Conservation (phyloP, 2,888 invertebrate species). For the Scaeva pyrastri region DNA sequence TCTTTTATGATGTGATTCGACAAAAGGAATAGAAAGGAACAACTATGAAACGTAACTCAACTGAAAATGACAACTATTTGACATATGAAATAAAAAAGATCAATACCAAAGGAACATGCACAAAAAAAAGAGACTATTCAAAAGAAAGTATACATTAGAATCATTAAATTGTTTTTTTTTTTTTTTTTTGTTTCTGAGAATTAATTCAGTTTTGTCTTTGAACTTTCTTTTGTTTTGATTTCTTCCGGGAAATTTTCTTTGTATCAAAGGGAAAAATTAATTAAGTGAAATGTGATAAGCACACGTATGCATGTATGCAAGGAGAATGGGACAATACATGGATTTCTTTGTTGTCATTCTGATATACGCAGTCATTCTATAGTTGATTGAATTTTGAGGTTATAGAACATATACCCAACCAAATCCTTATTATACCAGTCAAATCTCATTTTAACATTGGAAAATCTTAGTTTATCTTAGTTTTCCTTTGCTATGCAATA, state of each 20-base stretch:
- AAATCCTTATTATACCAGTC: too few species aligned
- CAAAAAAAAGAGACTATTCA: too few species aligned
- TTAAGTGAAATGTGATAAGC: not conserved
- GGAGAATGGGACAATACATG: too few species aligned
- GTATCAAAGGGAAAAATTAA: conserved; percentile 10
- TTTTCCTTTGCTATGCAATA: conserved; percentile 7
- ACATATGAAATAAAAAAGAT: conserved; percentile 19
- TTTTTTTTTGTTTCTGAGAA: too few species aligned
- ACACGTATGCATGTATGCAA: too few species aligned
- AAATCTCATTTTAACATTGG: not conserved
- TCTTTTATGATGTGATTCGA: not conserved
- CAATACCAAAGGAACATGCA: not conserved
- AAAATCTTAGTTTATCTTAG: not conserved
- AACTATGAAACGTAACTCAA: not conserved
- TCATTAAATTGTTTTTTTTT: not conserved
- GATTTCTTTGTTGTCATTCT: too few species aligned
- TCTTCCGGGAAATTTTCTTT: not conserved
- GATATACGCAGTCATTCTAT: too few species aligned
- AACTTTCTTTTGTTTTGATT: not conserved
- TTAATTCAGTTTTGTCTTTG: not conserved
- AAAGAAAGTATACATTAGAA: too few species aligned
- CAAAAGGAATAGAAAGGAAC: too few species aligned
- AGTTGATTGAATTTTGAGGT: too few species aligned
- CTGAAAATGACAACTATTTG: conserved; percentile 22
- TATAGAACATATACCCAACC: too few species aligned